phyloP scores from a whole-genome alignment of 2,113 vertebrate genomes.

The Pycnonotus jocosus region DNA sequence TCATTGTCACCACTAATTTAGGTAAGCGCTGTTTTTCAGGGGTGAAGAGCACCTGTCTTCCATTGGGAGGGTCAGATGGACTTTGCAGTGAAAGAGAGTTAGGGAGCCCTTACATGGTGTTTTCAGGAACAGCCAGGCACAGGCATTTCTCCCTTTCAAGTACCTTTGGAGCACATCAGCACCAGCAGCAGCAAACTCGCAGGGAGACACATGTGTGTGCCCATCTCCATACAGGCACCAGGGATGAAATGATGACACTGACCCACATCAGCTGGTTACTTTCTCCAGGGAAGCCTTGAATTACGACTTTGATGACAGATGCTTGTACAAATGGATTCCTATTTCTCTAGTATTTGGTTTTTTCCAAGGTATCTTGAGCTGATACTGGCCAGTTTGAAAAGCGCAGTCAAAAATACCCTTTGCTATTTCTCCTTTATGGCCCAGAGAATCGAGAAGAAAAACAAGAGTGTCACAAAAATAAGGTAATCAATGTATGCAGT shows the following conservation, averaged over 20 bases:
- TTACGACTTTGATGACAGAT: not conserved
- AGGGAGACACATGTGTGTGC: not conserved
- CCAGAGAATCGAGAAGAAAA: not conserved
- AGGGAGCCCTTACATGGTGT: not conserved
- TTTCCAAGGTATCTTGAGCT: not conserved
- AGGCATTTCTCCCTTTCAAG: not conserved
- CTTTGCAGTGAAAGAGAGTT: not conserved
- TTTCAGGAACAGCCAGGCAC: not conserved
- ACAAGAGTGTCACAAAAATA: not conserved
- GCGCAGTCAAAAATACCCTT: not conserved
- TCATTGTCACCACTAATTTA: not conserved
- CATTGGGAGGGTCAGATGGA: not conserved
- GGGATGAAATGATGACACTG: not conserved
- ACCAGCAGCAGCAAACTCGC: not conserved
- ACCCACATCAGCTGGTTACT: not conserved
- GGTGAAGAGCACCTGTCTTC: not conserved
- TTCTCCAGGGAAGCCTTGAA: not conserved
- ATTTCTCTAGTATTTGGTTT: not conserved
- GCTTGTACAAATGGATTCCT: not conserved
- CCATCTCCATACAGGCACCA: fast-evolving
- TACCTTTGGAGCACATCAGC: not conserved
- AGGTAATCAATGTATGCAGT: not conserved
- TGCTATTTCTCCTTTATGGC: not conserved
- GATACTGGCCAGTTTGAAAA: not conserved
- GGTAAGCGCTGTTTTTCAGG: not conserved